Base-by-base conservation (phyloP, 2,797 vertebrate genomes). In the Pogonophryne albipinna region DNA sequence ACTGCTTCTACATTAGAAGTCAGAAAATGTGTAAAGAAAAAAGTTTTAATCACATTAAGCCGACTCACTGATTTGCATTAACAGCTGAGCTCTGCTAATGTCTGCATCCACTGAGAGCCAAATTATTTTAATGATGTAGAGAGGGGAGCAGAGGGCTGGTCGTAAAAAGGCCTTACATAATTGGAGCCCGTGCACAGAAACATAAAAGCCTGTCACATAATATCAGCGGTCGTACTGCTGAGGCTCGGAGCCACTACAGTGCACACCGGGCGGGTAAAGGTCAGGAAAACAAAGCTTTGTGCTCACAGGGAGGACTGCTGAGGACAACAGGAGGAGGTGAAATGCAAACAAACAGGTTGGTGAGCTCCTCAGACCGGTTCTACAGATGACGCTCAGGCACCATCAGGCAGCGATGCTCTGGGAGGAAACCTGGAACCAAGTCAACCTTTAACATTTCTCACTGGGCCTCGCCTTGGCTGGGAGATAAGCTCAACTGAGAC, bases 321-420 rank as follows among this genome's bases (percentile, higher is more conserved):
- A 49, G 27, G 19, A 83, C 41, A 63, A 58, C 20, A 63, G 16
- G 4, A 16, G 49, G 38, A 44, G 23, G 4, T 11, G 14, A 50
- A 83, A 92, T 82, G 88, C 27, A 14, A 56, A 78, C 71, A 66
- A 73, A 87, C 83, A 5, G 55, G 90, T 85, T 61, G 2, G 17
- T 19, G 55, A 78, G 90, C 84, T 79, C 44, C 59, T 23, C 68
- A n/a, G 74, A 84, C 91, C 55, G 74, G 90, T 90, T 92, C 85
- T 17, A 6, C 15, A 67, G 69, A 19, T 2, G 19, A 14, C 10
- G 2, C 19, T 42, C 2, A 12, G 10, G 6, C 58, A 38, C 8
- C n/a, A 13, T 19, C 23, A 41, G n/a, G 10, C 41, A 12, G 8
- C 65, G 34, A 65, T 9, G 1, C 20, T 44, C n/a, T 5, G 3